Conservation (phyloP, 2,797 vertebrate species). For the Anguilla pacifica region DNA sequence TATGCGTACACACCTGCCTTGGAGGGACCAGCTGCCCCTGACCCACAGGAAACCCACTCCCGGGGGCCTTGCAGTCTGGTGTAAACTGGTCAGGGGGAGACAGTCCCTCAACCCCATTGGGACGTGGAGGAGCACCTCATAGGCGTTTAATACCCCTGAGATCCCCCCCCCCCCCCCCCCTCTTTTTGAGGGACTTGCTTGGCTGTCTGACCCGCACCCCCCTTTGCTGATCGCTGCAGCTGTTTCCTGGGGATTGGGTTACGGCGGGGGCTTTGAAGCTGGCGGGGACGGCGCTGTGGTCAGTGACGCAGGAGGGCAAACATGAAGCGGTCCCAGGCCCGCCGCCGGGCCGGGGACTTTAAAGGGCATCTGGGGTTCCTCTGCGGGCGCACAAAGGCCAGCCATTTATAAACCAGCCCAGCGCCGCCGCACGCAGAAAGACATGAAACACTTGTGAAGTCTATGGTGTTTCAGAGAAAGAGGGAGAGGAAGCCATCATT, state of each 20-base stretch:
- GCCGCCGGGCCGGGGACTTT: background rate
- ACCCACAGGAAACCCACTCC: background rate
- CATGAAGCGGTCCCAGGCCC: background rate
- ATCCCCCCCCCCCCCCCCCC: background rate
- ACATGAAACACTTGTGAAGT: background rate
- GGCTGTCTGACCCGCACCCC: constrained; percentile 17
- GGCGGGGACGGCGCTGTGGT: background rate
- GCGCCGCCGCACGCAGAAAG: background rate
- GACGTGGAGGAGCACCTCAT: background rate
- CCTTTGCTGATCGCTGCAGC: constrained; percentile 20
- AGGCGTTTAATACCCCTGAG: background rate
- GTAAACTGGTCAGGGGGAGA: background rate
- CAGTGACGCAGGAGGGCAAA: background rate
- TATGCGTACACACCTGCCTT: background rate
- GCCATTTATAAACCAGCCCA: background rate
- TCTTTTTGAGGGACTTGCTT: background rate
- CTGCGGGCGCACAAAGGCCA: background rate
- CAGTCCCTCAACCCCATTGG: background rate
- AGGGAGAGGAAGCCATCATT: background rate
- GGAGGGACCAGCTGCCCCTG: background rate
- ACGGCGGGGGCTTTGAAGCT: constrained; percentile 22
- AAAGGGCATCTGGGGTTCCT: background rate
- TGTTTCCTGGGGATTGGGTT: constrained; percentile 30
- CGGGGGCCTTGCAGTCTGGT: background rate
- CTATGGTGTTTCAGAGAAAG: background rate